A percentile compares a stretch with the other conserved stretches of the same genome.
Evolutionary conservation across 2,888 invertebrate species (phyloP).

Genomic region (Digitonthophagus gazella): DNA sequence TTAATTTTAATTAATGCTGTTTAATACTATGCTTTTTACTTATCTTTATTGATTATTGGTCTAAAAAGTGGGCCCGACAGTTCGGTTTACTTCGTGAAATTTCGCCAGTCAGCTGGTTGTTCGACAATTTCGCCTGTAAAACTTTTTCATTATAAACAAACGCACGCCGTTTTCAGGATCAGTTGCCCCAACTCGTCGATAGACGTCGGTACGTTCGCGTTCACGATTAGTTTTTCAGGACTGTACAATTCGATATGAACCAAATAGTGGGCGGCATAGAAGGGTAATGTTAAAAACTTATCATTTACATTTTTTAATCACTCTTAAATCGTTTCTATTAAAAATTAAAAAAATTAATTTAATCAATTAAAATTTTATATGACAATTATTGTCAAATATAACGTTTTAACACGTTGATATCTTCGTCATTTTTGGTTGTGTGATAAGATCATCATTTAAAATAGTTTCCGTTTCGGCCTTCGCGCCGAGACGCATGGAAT

Average conservation of each 20-base stretch:
- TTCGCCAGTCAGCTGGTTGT: background rate
- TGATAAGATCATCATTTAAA: background rate
- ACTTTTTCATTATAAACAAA: background rate
- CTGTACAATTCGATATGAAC: constrained; percentile 31
- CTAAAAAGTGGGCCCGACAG: too few relatives aligned
- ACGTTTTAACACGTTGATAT: background rate
- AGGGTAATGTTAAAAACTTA: constrained; percentile 47
- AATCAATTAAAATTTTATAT: background rate
- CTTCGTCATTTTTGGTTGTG: background rate
- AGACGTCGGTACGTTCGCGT: background rate
- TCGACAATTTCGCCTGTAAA: background rate
- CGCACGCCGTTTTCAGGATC: background rate
- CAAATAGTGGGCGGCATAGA: constrained; percentile 46
- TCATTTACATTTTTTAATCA: constrained; percentile 23
- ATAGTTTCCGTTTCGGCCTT: background rate
- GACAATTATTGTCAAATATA: background rate
- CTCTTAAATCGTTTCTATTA: too few relatives aligned
- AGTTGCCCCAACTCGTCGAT: background rate
- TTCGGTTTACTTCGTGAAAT: background rate
- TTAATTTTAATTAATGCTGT: too few relatives aligned
- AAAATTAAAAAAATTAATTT: too few relatives aligned
- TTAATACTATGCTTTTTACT: too few relatives aligned
- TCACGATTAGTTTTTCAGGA: constrained; percentile 16
- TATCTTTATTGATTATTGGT: too few relatives aligned
- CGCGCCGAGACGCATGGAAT: background rate